Evolutionary conservation across 2,888 invertebrate genomes (phyloP), one percentile per base, ranked within the genome.

Genomic region (Drosophila tripunctata): DNA sequence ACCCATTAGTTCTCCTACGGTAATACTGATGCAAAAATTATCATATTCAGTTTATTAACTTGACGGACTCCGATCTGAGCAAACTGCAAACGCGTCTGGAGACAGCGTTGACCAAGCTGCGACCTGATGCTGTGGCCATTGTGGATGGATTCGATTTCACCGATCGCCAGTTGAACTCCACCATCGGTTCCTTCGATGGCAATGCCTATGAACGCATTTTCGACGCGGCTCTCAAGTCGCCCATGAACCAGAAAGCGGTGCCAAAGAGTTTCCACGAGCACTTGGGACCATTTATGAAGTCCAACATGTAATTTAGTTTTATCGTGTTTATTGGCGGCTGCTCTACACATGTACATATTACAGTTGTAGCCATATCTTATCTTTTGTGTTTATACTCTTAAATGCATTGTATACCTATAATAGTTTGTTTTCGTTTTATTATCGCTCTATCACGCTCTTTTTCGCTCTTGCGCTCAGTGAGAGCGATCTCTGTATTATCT

Each of bases 61-160:
- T 91, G 38, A 77, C 76, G 4, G 89, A 88, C 15, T 61, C 60
- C 6, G 87, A 90, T 65, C 36, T 91, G 12, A 64, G 67, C 14
- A 88, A 92, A 14, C 82, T 97, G 31, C 95, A 96, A 88, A 90
- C 90, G 40, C 94, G 95, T 92, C 92, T 96, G 76, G 95, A 96
- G 85, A 93, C 94, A 7, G 91, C 96, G 47, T 92, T 98, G 54
- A 92, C 92, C 1, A 92, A 93, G n/a, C 92, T 99, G 35, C 93
- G 98, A 35, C 96, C 96, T 1, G 95, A 98, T 90, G 97, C 97
- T 0, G 96, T 99, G 0, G 95, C 96, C 0, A 93, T 99, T 24
- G 98, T 98, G 0, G 99, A 99, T 92, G 94, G 96, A 8, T 99
- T 98, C 89, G 98, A 98, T 89, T 94, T 96, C 36, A 92, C 93